phyloP scores from a whole-genome alignment of 2,113 vertebrate species.

The Sporophila hypoxantha region DNA sequence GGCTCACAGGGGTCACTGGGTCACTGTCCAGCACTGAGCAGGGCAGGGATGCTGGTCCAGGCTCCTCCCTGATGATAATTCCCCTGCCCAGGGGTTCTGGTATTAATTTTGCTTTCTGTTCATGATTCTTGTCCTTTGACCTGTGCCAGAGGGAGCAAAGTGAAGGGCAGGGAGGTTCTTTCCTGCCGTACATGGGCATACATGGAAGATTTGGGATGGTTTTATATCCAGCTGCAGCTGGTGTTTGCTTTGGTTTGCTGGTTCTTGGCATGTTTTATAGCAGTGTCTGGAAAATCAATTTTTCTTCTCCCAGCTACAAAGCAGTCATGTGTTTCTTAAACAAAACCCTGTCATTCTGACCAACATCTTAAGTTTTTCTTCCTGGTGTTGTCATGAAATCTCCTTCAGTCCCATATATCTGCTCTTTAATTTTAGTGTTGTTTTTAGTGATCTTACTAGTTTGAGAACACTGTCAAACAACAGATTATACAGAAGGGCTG shows the following conservation, averaged over 20 bases:
- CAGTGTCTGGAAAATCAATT: conserved; percentile 46
- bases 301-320: conserved; percentile 31
- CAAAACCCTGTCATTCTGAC: conserved; percentile 1
- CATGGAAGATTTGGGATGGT: not conserved
- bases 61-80: too few species aligned
- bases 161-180: not conserved
- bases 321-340: conserved; percentile 19
- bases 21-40: not conserved
- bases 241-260: conserved; percentile 11
- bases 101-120: not conserved
- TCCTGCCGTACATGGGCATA: not conserved
- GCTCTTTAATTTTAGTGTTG: conserved; percentile 1
- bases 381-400: not conserved
- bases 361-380: not conserved
- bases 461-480: conserved; percentile 14
- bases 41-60: not conserved
- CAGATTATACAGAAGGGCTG: not conserved
- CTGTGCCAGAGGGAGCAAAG: not conserved
- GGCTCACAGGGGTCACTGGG: not conserved
- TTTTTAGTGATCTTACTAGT: not conserved
- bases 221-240: not conserved
- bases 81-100: not conserved
- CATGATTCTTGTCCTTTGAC: not conserved
- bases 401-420: not conserved
- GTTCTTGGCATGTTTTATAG: conserved; percentile 25